Evolutionary conservation across 2,888 invertebrate genomes (phyloP), one percentile per base, ranked within the genome.

Genomic region (Vanessa cardui): DNA sequence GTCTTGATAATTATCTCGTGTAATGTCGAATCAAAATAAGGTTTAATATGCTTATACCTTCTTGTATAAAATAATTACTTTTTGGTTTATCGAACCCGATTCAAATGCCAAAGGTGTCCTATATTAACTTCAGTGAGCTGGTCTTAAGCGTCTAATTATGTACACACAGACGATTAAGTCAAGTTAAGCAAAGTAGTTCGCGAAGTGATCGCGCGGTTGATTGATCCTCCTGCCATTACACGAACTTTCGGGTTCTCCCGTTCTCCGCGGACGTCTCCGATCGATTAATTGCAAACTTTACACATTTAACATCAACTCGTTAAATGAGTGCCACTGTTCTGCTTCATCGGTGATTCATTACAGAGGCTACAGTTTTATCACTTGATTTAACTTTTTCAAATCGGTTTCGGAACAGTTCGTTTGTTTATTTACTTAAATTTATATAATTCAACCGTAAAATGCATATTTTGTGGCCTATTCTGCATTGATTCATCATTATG

Each of bases 241-340:
- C 12, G 31, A 31, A 54, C 26, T 31, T 54, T 54, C 8, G 52
- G 49, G 52, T 39, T 39, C 39, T 4, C 4, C 12, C 12, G 39
- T 12, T 12, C 39, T 39, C 50, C 52, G 52, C 31, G 52, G 26
- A 31, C 26, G 52, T 54, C 52, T 54, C 52, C 31, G 52, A 54
- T 54, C 52, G 16, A 54, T 54, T 54, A 54, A 54, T 54, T 21
- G 21, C 52, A n/a, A 54, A 54, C 52, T 54, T 54, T 54, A 21
- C 52, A 54, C 52, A 54, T 54, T 54, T 16, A 54, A 15, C 50
- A 21, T 15, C 26, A 31, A 54, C 52, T 21, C 52, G 26, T n/a
- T 8, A 8, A 31, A 54, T 26, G 12, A 54, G 26, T 4, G 39
- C 12, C 26, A 16, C 21, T 26, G 52, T 54, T 54, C 52, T 15